Base-by-base conservation (phyloP, 2,113 vertebrate genomes). In the Petroica traversi region DNA sequence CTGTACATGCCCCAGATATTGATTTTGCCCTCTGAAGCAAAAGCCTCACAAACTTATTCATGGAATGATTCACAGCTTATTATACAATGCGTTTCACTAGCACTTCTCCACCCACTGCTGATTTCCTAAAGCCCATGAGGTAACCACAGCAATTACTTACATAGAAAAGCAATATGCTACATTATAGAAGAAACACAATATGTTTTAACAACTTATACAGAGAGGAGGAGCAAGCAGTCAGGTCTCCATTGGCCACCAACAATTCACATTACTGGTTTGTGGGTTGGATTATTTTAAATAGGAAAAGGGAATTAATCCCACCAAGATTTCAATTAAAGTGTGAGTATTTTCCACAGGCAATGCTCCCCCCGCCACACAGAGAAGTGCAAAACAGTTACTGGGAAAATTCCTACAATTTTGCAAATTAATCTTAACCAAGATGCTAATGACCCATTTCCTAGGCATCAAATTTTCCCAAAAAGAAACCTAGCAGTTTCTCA, bases 121-220 rank as follows among this genome's bases (percentile, higher is more conserved):
- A 52, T 93, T 95, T 90, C 85, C 88, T 74, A 45, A 93, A 89
- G 71, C 87, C 85, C 58, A 38, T 41, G 78, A 96, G 81, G 63
- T 67, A 93, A 93, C 59, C 85, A 67, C 89, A 89, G 78, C 59
- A 87, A 79, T 88, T 79, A 77, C 67, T 68, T 92, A 58, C 55
- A 82, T 1, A 43, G 54, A 67, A 59, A 79, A 83, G 49, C 71
- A 92, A 89, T 46, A 38, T 19, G 5, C 12, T 76, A 7, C 58
- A n/a, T 62, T 77, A 67, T 1, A 48, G 78, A 83, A 74, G 45
- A 43, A 88, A 77, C 62, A 49, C 12, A 64, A 57, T 87, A 33
- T 66, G 36, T 48, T 92, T 94, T 34, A 63, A 36, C 40, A 77
- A 6, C 31, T 17, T 34, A 40, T 66, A 49, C 48, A 64, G 31